Percentiles rank a stretch among this genome's conserved stretches.
Evolutionary conservation across 2,113 vertebrate species (phyloP).

Genomic region (Copsychus sechellarum): DNA sequence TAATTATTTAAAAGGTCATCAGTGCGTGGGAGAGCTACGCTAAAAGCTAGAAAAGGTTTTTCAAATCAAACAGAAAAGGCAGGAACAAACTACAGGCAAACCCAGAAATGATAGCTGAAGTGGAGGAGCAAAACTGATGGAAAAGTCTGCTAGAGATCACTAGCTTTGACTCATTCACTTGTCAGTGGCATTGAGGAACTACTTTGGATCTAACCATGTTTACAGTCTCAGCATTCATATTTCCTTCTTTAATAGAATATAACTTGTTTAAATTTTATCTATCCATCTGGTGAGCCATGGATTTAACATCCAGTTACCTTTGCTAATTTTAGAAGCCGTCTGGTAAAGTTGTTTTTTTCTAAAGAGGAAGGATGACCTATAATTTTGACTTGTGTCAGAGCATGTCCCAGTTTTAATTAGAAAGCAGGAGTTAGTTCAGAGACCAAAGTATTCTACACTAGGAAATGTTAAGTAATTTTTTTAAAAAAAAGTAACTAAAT

Average conservation of each 20-base stretch:
- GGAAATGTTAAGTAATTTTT: not conserved
- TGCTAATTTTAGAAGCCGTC: not conserved
- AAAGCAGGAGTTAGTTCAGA: not conserved
- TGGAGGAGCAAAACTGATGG: not conserved
- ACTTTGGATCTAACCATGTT: not conserved
- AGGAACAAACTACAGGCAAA: not conserved
- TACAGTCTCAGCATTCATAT: not conserved
- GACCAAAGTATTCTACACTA: not conserved
- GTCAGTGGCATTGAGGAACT: not conserved
- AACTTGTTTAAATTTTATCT: not conserved
- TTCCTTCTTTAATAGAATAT: not conserved
- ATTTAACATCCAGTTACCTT: not conserved
- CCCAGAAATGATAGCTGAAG: not conserved
- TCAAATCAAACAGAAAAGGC: not conserved
- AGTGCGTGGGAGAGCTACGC: not conserved
- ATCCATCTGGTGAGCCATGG: not conserved
- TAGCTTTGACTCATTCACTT: not conserved
- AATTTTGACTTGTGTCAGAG: not conserved
- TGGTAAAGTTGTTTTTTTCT: not conserved
- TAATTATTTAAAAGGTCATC: slow-evolving; percentile 57
- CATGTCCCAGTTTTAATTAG: not conserved
- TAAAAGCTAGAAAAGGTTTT: not conserved
- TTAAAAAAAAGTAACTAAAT: not conserved
- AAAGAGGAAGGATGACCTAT: not conserved
- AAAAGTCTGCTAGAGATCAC: not conserved